phyloP scores from a whole-genome alignment of 2,888 invertebrate species.

The Dichetophora obliterata region DNA sequence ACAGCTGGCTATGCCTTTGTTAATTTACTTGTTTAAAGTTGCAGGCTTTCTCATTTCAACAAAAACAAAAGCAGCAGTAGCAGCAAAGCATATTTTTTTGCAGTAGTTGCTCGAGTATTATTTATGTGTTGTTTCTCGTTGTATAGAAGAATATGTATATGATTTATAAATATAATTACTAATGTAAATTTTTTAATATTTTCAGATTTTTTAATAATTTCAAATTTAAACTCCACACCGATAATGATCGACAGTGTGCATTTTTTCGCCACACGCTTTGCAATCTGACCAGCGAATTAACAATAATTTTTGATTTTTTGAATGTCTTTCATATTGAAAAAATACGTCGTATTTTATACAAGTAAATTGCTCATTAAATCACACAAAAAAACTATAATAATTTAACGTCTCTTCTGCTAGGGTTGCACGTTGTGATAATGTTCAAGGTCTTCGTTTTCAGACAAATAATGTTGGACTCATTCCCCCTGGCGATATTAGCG shows the following conservation, averaged over 20 bases:
- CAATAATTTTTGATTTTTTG: slow-evolving; percentile 65
- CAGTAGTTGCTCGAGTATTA: too few relatives aligned
- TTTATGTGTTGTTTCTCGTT: too few relatives aligned
- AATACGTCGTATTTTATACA: slow-evolving; percentile 65
- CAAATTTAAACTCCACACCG: slow-evolving; percentile 65
- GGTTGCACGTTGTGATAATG: slow-evolving; percentile 66
- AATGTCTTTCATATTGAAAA: slow-evolving; percentile 67
- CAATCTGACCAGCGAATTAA: slow-evolving; percentile 65
- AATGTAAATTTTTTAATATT: slow-evolving; percentile 31
- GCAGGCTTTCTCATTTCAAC: too few relatives aligned
- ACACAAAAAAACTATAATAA: not conserved
- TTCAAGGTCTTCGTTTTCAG: slow-evolving; percentile 65
- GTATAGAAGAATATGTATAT: too few relatives aligned
- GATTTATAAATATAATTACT: not conserved
- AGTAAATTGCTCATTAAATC: slow-evolving; percentile 54
- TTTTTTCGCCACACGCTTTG: slow-evolving; percentile 66
- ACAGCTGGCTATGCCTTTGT: too few relatives aligned
- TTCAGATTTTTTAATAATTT: slow-evolving; percentile 68
- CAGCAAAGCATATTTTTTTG: too few relatives aligned
- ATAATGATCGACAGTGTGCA: slow-evolving; percentile 65
- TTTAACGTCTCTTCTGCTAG: slow-evolving; percentile 47
- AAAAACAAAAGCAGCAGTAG: too few relatives aligned
- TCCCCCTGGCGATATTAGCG: slow-evolving; percentile 62
- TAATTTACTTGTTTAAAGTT: too few relatives aligned
- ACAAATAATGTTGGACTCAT: slow-evolving; percentile 65